A percentile compares a stretch with the other conserved stretches of the same genome.
These are phyloP conservation scores for Volucella bombylans DNA, from an alignment of 2,888 invertebrate species.

Conservation along the genomic window DNA sequence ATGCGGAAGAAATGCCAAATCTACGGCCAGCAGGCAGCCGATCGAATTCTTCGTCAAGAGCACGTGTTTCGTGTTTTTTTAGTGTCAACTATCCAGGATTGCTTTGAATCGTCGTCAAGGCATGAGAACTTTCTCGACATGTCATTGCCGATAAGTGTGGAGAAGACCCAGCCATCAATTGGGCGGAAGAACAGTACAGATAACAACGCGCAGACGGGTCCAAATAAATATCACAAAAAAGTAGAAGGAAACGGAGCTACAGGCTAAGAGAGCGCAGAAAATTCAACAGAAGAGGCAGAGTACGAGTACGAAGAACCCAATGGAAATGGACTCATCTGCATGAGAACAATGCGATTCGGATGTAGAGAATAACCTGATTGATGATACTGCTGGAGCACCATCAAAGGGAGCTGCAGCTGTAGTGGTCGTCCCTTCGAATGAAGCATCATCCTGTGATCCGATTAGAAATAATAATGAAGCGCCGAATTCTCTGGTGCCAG, in stretches of 20 bases:
- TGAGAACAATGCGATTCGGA: constrained; percentile 90
- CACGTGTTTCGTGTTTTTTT: constrained; percentile 96
- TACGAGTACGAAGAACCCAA: constrained; percentile 27
- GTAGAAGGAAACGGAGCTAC: constrained; percentile 83
- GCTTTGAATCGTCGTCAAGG: constrained; percentile 92
- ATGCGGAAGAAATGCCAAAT: constrained; percentile 90
- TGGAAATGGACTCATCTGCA: constrained; percentile 81
- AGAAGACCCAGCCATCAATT: constrained; percentile 88
- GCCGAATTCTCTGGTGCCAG: constrained; percentile 77
- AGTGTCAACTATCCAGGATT: constrained; percentile 94
- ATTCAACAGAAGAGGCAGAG: constrained; percentile 76
- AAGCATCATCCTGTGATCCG: constrained; percentile 75
- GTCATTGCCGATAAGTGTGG: constrained; percentile 92
- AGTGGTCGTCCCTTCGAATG: constrained; percentile 9
- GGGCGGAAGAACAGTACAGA: constrained; percentile 83
- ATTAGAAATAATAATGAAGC: constrained; percentile 80
- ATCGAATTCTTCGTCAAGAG: constrained; percentile 92
- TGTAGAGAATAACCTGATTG: constrained; percentile 91
- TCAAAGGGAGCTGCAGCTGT: constrained; percentile 24
- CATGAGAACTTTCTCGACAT: constrained; percentile 97
- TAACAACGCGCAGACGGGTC: constrained; percentile 75
- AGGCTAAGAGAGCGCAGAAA: constrained; percentile 82
- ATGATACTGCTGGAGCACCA: constrained; percentile 76
- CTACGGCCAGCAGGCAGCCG: constrained; percentile 92
- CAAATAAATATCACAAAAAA: constrained; percentile 85